Evolutionary conservation across 2,888 invertebrate species (phyloP).

Genomic region (Lumbricus terrestris): DNA sequence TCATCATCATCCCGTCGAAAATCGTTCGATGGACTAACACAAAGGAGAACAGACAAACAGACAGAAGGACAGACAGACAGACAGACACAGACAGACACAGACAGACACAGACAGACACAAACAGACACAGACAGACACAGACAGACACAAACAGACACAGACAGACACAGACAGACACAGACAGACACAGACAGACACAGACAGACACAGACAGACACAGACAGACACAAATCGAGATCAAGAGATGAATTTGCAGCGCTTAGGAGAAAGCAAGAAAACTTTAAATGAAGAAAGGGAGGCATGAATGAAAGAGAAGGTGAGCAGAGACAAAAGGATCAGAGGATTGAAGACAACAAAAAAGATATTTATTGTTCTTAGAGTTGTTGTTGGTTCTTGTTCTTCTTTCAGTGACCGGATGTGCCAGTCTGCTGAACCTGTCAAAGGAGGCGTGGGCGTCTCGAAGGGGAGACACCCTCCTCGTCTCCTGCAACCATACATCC

Average conservation of each 20-base stretch:
- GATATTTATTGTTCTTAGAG: not conserved
- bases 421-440: constrained; percentile 16
- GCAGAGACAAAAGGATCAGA: not conserved
- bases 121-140: not conserved
- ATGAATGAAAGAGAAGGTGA: too few species aligned
- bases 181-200: too few species aligned
- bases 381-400: not conserved
- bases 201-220: too few species aligned
- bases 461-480: constrained; percentile 23
- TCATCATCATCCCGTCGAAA: not conserved
- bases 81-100: too few species aligned
- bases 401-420: constrained; percentile 28
- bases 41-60: too few species aligned
- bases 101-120: too few species aligned
- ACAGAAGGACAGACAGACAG: too few species aligned
- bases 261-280: too few species aligned
- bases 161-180: too few species aligned
- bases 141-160: not conserved
- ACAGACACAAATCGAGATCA: too few species aligned
- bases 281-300: too few species aligned
- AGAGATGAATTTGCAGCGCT: too few species aligned
- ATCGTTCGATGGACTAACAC: not conserved
- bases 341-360: not conserved
- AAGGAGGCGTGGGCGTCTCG: constrained; percentile 18
- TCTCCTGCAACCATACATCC: constrained; percentile 24